Conservation (phyloP, 2,888 invertebrate species). For the Nomada fucata region DNA sequence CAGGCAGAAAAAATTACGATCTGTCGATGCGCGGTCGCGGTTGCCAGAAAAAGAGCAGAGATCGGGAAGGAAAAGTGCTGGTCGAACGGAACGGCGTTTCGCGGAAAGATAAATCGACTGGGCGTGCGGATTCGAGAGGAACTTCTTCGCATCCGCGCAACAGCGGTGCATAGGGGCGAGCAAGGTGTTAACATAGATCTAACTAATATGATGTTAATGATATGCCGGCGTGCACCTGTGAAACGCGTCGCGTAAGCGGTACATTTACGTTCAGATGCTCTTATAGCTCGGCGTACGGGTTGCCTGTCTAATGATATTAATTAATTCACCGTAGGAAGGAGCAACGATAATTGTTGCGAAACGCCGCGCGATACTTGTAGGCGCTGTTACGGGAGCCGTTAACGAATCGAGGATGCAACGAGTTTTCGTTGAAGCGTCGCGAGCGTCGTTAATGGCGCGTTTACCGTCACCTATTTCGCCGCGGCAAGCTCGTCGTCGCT, state of each 20-base stretch:
- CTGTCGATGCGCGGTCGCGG: not conserved
- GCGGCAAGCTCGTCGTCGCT: not conserved
- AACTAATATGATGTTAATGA: constrained; percentile 47
- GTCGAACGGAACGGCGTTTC: not conserved
- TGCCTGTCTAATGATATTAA: constrained; percentile 36
- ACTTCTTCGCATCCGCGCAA: constrained; percentile 5
- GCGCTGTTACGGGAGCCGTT: not conserved
- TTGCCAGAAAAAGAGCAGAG: not conserved
- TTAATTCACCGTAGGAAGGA: constrained; percentile 35
- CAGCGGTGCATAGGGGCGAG: constrained; percentile 17
- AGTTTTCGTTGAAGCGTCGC: not conserved
- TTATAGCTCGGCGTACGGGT: constrained; percentile 13
- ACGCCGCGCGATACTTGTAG: not conserved
- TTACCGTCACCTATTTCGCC: not conserved
- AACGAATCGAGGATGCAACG: not conserved
- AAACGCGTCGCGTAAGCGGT: constrained; percentile 32
- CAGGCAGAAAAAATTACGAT: not conserved
- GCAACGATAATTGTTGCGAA: constrained; percentile 31
- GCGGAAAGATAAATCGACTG: not conserved
- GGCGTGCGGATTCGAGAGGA: not conserved
- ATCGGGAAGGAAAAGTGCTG: not conserved
- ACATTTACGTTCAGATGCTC: constrained; percentile 13
- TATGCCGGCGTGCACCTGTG: constrained; percentile 41
- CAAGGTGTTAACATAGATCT: constrained; percentile 42
- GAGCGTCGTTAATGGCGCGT: not conserved